phyloP scores from a whole-genome alignment of 2,797 vertebrate species.

The Enteromius afrohamiltoni region DNA sequence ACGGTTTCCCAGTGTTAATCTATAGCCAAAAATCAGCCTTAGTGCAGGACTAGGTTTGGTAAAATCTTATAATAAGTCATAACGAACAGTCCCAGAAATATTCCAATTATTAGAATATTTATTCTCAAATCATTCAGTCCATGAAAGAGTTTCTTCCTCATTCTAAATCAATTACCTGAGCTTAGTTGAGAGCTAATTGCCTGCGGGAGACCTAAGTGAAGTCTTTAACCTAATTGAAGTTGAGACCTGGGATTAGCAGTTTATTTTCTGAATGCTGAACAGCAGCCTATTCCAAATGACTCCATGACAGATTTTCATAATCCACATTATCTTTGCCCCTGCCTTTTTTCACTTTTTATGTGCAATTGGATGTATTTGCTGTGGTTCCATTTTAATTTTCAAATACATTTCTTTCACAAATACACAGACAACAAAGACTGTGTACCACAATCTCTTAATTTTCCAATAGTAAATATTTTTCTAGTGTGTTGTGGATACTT shows the following conservation, averaged over 20 bases:
- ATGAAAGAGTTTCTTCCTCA: conserved; percentile 45
- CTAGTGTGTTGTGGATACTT: conserved; percentile 50
- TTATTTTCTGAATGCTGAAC: conserved; percentile 52
- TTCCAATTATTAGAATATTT: neutral
- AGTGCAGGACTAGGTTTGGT: neutral
- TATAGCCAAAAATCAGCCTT: neutral
- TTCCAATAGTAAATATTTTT: conserved; percentile 23
- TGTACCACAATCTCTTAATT: conserved; percentile 14
- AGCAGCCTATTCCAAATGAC: conserved; percentile 24
- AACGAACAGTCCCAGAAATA: neutral
- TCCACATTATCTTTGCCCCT: neutral
- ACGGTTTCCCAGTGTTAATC: neutral
- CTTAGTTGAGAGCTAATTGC: conserved; percentile 47
- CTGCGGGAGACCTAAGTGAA: conserved; percentile 47
- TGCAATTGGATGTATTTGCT: neutral
- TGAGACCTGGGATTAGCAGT: conserved; percentile 48
- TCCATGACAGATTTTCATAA: conserved; percentile 4
- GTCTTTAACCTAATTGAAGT: conserved; percentile 53
- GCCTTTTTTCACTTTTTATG: neutral
- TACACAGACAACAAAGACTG: neutral
- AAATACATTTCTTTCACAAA: neutral
- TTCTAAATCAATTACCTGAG: conserved; percentile 56
- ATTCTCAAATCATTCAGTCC: conserved; percentile 15
- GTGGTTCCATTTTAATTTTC: neutral
- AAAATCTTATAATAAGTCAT: neutral